phyloP scores from a whole-genome alignment of 2,888 invertebrate genomes.

The Phragmatobia fuliginosa region DNA sequence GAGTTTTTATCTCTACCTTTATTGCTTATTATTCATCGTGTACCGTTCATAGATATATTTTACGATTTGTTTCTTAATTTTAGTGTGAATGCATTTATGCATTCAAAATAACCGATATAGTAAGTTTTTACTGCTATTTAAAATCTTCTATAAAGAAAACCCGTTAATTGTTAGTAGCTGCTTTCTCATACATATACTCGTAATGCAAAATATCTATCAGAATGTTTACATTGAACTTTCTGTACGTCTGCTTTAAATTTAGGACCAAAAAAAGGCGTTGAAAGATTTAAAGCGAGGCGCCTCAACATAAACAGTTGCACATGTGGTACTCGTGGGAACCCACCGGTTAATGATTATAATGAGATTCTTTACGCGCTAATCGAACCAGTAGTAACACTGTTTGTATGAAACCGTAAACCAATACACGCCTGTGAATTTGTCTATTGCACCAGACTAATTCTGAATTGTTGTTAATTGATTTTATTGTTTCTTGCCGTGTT shows the following conservation, averaged over 20 bases:
- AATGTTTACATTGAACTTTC: constrained; percentile 56
- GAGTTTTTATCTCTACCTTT: constrained; percentile 33
- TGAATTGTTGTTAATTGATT: constrained; percentile 36
- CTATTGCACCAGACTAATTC: constrained; percentile 24
- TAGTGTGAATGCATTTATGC: background rate
- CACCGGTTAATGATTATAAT: constrained; percentile 71
- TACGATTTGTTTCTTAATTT: constrained; percentile 12
- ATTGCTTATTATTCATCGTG: constrained; percentile 28
- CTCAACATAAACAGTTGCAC: constrained; percentile 71
- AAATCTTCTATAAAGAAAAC: background rate
- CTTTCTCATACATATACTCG: background rate
- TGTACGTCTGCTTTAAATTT: constrained; percentile 39
- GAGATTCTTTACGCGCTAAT: constrained; percentile 75
- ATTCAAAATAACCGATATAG: background rate
- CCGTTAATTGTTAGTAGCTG: background rate
- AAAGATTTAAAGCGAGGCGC: constrained; percentile 69
- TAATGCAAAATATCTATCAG: constrained; percentile 33
- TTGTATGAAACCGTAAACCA: constrained; percentile 40
- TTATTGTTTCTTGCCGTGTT: constrained; percentile 23
- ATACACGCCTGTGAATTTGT: constrained; percentile 45
- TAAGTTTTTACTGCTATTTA: constrained; percentile 6
- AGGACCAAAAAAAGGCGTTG: constrained; percentile 63
- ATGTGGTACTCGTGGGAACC: constrained; percentile 79
- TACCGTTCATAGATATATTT: constrained; percentile 12
- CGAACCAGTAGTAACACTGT: constrained; percentile 57